Percentiles rank a stretch among this genome's conserved stretches.
Conservation (phyloP, 1,140 invertebrate genomes). For the Ostrea denselamellosa region DNA sequence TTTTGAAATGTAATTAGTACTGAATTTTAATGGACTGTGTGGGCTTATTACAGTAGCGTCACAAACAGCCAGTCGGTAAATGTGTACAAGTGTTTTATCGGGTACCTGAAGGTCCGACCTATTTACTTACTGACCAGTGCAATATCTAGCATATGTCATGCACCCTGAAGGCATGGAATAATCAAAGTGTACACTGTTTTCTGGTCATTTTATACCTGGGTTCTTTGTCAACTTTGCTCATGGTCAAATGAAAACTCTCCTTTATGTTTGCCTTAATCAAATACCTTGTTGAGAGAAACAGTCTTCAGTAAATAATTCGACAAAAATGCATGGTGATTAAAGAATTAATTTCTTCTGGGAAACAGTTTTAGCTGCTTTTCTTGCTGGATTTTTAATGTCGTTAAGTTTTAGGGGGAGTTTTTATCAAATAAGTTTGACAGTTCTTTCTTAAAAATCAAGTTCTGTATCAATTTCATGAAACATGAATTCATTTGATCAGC, state of each 20-base stretch:
- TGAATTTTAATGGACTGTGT: not conserved
- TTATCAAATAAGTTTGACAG: too few species aligned
- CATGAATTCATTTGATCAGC: too few species aligned
- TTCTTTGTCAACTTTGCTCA: not conserved
- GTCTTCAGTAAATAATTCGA: not conserved
- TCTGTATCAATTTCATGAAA: too few species aligned
- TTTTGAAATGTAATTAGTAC: conserved; percentile 30
- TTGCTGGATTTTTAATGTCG: too few species aligned
- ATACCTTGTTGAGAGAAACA: conserved; percentile 23
- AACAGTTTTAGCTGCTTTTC: not conserved
- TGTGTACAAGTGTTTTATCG: conserved; percentile 30
- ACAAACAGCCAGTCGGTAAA: not conserved
- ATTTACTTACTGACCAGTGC: conserved; percentile 24
- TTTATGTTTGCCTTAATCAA: conserved; percentile 1
- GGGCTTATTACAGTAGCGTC: not conserved
- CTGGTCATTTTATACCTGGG: not conserved
- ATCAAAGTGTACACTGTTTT: conserved; percentile 28
- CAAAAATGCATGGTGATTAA: not conserved
- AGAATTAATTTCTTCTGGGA: not conserved
- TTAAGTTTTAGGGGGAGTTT: too few species aligned
- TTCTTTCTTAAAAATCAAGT: too few species aligned
- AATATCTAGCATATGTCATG: conserved; percentile 21
- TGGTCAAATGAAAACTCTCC: conserved; percentile 13
- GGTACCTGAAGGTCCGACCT: not conserved
- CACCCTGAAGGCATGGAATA: conserved; percentile 20